Evolutionary conservation across 2,113 vertebrate species (phyloP).

Genomic region (Microcebus lehilahytsara): DNA sequence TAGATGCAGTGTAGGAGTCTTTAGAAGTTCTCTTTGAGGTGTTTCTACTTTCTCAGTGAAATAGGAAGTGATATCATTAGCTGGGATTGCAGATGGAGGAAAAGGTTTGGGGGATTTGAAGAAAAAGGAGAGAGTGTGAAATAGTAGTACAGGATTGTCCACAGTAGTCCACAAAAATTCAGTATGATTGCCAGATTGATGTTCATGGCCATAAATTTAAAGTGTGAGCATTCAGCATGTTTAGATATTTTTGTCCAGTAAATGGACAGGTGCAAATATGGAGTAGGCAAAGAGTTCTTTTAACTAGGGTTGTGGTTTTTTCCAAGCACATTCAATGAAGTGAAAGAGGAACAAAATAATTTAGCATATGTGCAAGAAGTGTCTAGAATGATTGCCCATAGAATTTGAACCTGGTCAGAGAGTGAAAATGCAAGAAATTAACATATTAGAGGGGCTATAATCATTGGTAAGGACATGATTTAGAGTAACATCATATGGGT

Average conservation of each 20-base stretch:
- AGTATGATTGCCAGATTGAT: not conserved
- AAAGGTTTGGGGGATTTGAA: not conserved
- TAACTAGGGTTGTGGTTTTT: not conserved
- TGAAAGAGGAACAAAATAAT: not conserved
- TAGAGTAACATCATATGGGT: not conserved
- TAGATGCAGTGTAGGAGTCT: not conserved
- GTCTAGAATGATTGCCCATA: not conserved
- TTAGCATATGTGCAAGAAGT: not conserved
- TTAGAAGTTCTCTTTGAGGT: not conserved
- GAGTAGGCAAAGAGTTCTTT: not conserved
- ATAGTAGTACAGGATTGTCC: not conserved
- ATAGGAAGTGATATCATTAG: not conserved
- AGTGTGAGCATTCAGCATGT: not conserved
- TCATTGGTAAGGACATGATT: not conserved
- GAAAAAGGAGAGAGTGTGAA: not conserved
- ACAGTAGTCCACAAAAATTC: not conserved
- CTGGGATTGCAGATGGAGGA: not conserved
- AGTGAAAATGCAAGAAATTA: not conserved
- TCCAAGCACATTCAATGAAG: not conserved
- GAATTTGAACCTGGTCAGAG: not conserved
- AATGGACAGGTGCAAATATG: not conserved
- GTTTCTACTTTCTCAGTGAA: not conserved
- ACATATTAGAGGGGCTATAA: not conserved
- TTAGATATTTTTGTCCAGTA: not conserved
- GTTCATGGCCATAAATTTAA: not conserved